These are phyloP conservation scores for Lontra canadensis DNA, from an alignment of 2,113 vertebrate genomes.

Conservation along the genomic window DNA sequence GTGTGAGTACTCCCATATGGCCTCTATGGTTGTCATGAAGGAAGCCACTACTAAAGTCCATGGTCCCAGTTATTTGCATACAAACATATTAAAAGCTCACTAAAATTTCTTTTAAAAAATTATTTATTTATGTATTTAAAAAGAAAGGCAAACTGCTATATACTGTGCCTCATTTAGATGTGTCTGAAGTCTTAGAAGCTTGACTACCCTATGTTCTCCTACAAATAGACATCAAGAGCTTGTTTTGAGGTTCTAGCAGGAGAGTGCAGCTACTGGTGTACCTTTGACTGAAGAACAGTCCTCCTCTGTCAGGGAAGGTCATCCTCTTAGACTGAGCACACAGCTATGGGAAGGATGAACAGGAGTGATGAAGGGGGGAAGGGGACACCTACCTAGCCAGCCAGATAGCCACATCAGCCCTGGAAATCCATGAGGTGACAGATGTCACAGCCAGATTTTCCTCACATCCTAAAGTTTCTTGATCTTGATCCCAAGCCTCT, in stretches of 20 bases:
- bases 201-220: not conserved
- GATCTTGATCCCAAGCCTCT: not conserved
- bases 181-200: not conserved
- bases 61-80: not conserved
- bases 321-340: not conserved
- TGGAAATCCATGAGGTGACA: not conserved
- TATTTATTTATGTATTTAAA: not conserved
- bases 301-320: not conserved
- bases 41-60: not conserved
- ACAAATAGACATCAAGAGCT: not conserved
- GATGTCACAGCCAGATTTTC: not conserved
- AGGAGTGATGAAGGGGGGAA: not conserved
- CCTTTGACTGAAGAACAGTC: not conserved
- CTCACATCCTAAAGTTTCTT: not conserved
- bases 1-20: not conserved
- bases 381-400: not conserved
- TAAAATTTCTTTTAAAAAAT: not conserved
- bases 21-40: not conserved
- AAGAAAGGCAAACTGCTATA: not conserved
- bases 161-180: not conserved
- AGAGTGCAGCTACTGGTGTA: not conserved
- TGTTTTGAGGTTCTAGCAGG: not conserved
- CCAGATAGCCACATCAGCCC: not conserved
- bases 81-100: not conserved
- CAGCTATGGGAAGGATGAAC: not conserved